Evolutionary conservation across 2,888 invertebrate genomes (phyloP), one percentile per base, ranked within the genome.

Genomic region (Rhynchonema sp.): DNA sequence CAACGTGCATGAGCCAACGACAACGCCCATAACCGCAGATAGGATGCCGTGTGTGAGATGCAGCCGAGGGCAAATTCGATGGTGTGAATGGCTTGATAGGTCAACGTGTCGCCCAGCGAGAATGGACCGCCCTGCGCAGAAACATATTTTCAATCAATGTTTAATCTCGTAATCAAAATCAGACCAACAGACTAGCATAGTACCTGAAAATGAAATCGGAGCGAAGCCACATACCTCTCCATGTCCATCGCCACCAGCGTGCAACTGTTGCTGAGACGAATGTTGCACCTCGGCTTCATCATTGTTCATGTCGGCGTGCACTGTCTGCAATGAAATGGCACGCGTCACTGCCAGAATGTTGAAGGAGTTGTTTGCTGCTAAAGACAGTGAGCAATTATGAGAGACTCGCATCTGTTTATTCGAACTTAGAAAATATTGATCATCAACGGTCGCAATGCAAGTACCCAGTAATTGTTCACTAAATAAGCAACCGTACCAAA

Each of bases 11-110:
- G 72, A 55, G 72, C 72, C 53, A 72, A 63, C 0, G 70, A 70
- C 46, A 72, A 66, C 46, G 72, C 72, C 72, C 72, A 72, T 30
- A 72, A 65, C 62, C 72, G 71, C 46, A 72, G 69, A 57, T 72
- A 72, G 6, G 72, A 72, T 20, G 72, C 72, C 17, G 72, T 72
- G 65, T 72, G 72, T 1, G 72, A 73, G 59, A 72, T 66, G 62
- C 72, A 72, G 53, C 72, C 72, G 55, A 72, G 67, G 13, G 65
- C 70, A 61, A 73, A 72, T 59, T 72, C 72, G 57, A 72, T 73
- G 30, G 72, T 72, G 63, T 72, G 72, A 46, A 72, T 72, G 9
- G 68, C 70, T 58, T 71, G 71, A 63, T 72, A 68, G 29, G 72
- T 70, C 67, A 73, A 67, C 46, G 68, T 63, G 59, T 72, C 72